These are phyloP conservation scores for Gobio gobio DNA, from an alignment of 2,113 vertebrate species.

Conservation along the genomic window DNA sequence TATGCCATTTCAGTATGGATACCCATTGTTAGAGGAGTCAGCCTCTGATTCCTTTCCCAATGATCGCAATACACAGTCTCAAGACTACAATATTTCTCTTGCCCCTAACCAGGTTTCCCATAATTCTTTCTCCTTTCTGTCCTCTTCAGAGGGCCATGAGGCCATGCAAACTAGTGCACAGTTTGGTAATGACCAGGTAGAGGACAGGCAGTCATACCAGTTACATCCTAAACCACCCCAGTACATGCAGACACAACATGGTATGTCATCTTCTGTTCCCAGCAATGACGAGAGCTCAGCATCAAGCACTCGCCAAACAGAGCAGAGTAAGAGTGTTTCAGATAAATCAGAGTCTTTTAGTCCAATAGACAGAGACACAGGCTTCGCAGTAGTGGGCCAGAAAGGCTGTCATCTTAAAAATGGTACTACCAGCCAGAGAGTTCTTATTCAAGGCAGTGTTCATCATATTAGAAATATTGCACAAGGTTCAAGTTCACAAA, in stretches of 20 bases:
- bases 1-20: conserved; percentile 82
- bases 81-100: conserved; percentile 74
- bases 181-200: conserved; percentile 72
- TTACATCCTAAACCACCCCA: conserved; percentile 68
- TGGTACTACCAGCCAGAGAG: conserved; percentile 75
- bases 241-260: conserved; percentile 75
- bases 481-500: conserved; percentile 80
- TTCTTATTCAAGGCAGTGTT: conserved; percentile 77
- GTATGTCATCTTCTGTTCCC: conserved; percentile 67
- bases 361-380: conserved; percentile 75
- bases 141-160: conserved; percentile 77
- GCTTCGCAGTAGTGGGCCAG: conserved; percentile 75
- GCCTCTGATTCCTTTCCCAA: conserved; percentile 75
- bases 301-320: conserved; percentile 80
- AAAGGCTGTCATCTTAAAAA: conserved; percentile 77
- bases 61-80: conserved; percentile 70
- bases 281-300: conserved; percentile 77
- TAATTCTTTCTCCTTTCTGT: conserved; percentile 78
- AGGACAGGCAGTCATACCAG: conserved; percentile 74
- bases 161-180: conserved; percentile 68
- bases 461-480: conserved; percentile 82
- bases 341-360: conserved; percentile 81
- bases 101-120: conserved; percentile 74
- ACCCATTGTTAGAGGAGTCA: conserved; percentile 78
- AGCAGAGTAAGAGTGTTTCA: conserved; percentile 77